phyloP scores from a whole-genome alignment of 2,888 invertebrate genomes.

The Eilema depressum region DNA sequence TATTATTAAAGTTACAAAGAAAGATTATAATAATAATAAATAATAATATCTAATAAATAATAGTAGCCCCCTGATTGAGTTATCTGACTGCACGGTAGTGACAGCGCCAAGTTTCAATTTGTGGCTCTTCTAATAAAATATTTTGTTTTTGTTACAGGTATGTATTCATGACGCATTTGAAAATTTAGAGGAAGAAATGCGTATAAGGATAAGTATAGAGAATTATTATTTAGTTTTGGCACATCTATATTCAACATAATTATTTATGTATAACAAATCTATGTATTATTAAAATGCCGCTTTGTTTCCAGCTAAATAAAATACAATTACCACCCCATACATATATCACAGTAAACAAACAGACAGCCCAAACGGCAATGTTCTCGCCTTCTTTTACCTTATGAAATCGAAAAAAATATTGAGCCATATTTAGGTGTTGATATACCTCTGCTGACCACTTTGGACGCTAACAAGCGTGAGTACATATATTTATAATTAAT shows the following conservation, averaged over 20 bases:
- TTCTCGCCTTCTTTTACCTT: neutral
- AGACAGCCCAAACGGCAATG: no score
- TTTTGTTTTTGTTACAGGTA: conserved; percentile 20
- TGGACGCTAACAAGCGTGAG: neutral
- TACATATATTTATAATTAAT: neutral
- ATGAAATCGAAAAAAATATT: neutral
- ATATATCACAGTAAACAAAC: neutral
- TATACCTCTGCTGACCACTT: no score
- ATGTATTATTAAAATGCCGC: neutral
- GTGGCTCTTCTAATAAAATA: neutral
- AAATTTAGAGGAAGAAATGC: neutral
- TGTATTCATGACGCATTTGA: neutral
- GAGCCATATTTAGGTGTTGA: neutral
- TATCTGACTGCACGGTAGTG: conserved; percentile 33
- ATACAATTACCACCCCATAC: no score
- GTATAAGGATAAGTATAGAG: neutral
- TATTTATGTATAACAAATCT: neutral
- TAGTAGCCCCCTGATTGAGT: conserved; percentile 66
- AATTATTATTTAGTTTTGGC: neutral
- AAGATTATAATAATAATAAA: no score
- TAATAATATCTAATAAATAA: no score
- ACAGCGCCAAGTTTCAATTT: conserved; percentile 33
- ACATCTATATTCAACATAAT: neutral
- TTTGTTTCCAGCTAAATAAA: neutral
- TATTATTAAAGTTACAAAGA: no score